Percentiles rank a stretch among this genome's conserved stretches.
Conservation (phyloP, 2,888 invertebrate genomes). For the Cephus sareptanus region DNA sequence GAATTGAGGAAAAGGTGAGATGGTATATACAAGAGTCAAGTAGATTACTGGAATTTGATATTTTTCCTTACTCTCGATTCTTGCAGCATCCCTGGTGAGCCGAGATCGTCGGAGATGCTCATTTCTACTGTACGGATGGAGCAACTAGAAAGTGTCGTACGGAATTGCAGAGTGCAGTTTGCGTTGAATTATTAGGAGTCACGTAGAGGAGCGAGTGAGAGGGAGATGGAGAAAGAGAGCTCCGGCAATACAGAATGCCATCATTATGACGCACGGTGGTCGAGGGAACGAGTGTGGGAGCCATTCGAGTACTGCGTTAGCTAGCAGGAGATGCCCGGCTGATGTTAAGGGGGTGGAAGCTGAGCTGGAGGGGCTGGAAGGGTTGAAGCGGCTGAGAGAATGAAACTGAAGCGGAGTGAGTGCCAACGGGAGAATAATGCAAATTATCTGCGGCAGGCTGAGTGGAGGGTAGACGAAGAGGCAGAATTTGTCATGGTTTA, state of each 20-base stretch:
- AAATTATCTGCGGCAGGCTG: slow-evolving; percentile 43
- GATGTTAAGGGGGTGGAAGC: not conserved
- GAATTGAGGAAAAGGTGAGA: not conserved
- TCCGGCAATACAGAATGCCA: slow-evolving; percentile 37
- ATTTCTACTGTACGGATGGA: not conserved
- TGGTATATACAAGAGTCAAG: not conserved
- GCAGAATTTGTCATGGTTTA: slow-evolving; percentile 35
- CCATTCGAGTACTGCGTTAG: slow-evolving; percentile 20
- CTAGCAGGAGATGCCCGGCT: not conserved
- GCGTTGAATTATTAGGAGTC: slow-evolving; percentile 52
- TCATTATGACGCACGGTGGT: slow-evolving; percentile 47
- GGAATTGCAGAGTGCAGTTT: not conserved
- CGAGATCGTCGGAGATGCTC: not conserved
- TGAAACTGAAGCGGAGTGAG: slow-evolving; percentile 19
- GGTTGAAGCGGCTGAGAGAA: slow-evolving; percentile 15
- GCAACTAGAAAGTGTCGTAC: not conserved
- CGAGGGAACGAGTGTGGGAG: slow-evolving; percentile 27
- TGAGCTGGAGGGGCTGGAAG: slow-evolving; percentile 24
- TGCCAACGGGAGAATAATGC: slow-evolving; percentile 49
- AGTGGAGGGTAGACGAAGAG: slow-evolving; percentile 17
- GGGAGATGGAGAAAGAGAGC: slow-evolving; percentile 21
- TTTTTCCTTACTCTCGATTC: not conserved
- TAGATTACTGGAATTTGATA: not conserved
- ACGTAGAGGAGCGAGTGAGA: slow-evolving; percentile 34
- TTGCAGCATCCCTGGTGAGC: not conserved